Conservation (phyloP, 2,113 vertebrate genomes). For the Elaphurus davidianus region DNA sequence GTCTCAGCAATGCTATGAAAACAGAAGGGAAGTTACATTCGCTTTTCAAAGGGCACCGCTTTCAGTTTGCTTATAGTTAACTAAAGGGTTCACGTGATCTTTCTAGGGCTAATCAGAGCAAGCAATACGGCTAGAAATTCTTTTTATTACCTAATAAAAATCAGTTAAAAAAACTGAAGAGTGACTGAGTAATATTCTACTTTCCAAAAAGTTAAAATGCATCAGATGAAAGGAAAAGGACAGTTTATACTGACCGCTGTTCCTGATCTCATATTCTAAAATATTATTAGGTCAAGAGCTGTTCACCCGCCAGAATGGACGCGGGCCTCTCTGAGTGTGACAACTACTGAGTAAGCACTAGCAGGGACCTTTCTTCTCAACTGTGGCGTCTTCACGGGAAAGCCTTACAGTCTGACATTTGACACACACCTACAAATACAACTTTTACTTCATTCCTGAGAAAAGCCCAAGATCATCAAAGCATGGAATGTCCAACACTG, state of each 20-base stretch:
- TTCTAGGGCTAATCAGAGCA: constrained; percentile 31
- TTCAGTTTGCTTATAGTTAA: neutral
- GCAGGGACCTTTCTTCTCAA: neutral
- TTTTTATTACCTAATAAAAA: constrained; percentile 54
- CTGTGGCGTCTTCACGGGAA: constrained; percentile 25
- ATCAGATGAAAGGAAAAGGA: constrained; percentile 19
- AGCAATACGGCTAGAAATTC: neutral
- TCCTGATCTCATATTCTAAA: constrained; percentile 5
- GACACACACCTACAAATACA: neutral
- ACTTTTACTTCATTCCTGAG: constrained; percentile 34
- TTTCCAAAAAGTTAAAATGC: constrained; percentile 28
- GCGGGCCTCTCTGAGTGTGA: neutral
- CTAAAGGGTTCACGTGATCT: neutral
- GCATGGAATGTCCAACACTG: neutral
- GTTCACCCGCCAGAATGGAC: neutral
- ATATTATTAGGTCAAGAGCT: constrained; percentile 1
- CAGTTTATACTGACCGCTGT: constrained; percentile 24
- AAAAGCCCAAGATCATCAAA: constrained; percentile 41
- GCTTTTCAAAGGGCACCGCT: constrained; percentile 2
- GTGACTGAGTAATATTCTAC: constrained; percentile 27
- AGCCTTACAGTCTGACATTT: constrained; percentile 27
- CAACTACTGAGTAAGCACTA: neutral
- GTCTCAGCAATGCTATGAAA: neutral
- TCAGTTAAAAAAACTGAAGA: constrained; percentile 32
- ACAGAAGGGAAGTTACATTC: constrained; percentile 23